These are phyloP conservation scores for Spilogale gracilis DNA, from an alignment of 2,113 vertebrate species.

Conservation along the genomic window DNA sequence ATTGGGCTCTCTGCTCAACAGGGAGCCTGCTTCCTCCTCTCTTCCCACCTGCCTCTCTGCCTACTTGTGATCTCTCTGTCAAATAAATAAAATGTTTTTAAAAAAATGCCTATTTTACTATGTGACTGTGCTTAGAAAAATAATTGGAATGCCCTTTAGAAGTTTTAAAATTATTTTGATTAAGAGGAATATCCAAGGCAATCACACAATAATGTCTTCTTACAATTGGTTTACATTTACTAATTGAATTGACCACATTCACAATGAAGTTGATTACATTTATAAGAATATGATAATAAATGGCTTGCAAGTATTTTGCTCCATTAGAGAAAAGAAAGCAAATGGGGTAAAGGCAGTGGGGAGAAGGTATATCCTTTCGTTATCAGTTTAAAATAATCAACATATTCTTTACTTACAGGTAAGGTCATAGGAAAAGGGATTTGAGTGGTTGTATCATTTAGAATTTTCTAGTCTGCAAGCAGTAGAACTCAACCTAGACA, in stretches of 20 bases:
- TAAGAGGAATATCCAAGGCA: not conserved
- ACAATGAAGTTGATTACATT: conserved; percentile 8
- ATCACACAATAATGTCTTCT: not conserved
- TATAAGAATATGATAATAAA: not conserved
- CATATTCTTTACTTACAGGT: not conserved
- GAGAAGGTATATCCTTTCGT: not conserved
- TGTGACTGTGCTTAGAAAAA: conserved; percentile 35
- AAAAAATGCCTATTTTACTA: not conserved
- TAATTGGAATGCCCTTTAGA: not conserved
- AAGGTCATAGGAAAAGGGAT: not conserved
- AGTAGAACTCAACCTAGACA: not conserved
- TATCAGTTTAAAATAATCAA: conserved; percentile 23
- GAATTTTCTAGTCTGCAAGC: not conserved
- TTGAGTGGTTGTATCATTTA: not conserved
- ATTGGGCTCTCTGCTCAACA: too few species aligned
- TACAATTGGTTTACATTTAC: not conserved
- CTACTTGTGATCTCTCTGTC: too few species aligned
- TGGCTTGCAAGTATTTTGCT: not conserved
- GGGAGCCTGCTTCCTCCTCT: too few species aligned
- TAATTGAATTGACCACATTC: conserved; percentile 22
- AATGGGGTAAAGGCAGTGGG: not conserved
- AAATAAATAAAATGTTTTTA: too few species aligned
- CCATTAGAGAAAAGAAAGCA: not conserved
- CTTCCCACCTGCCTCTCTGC: too few species aligned
- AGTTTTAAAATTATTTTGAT: conserved; percentile 16